Base-by-base conservation (phyloP, 2,797 vertebrate species). In the Crocidura indochinensis region DNA sequence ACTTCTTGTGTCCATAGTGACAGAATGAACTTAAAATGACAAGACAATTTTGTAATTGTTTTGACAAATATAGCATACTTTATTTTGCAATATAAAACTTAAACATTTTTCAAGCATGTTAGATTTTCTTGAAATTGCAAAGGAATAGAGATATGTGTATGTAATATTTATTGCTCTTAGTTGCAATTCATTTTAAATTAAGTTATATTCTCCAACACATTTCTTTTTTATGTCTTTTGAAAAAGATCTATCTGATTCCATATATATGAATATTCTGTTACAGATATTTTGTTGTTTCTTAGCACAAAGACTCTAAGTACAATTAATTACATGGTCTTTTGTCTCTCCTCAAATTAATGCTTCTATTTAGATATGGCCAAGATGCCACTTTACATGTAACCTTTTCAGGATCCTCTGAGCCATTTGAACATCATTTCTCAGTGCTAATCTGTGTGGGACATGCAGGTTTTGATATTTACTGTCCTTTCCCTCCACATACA, bases 401-500 rank as follows among this genome's bases (percentile, higher is more conserved):
- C n/a, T 75, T 20, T 10, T 14, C 3, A n/a, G 20, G 38, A 47
- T 53, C 51, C 31, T 83, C 7, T 69, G 53, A 64, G 4, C 60
- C 8, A 12, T 8, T 17, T 12, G 44, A 51, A 26, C 87, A 2
- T 68, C 10, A 8, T 4, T 10, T 31, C 8, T 17, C 20, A 84
- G 72, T 62, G 26, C n/a, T 69, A n/a, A 2, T 46, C 26, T 15
- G 26, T 27, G 3, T 15, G 10, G 14, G 15, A 20, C 56, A 19
- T 60, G 56, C 8, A 20, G 19, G 56, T 60, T 60, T 15, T 60
- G 3, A 60, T 60, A 17, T 60, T 60, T 20, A 60, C 17, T 60
- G 11, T 8, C 6, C 31, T 15, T 3, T 17, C 1, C 17, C 1
- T 6, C 3, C 6, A 20, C 6, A 8, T 2, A 7, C 0, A 38